Base-by-base conservation (phyloP, 2,888 invertebrate species). In the Lutraria lutraria region DNA sequence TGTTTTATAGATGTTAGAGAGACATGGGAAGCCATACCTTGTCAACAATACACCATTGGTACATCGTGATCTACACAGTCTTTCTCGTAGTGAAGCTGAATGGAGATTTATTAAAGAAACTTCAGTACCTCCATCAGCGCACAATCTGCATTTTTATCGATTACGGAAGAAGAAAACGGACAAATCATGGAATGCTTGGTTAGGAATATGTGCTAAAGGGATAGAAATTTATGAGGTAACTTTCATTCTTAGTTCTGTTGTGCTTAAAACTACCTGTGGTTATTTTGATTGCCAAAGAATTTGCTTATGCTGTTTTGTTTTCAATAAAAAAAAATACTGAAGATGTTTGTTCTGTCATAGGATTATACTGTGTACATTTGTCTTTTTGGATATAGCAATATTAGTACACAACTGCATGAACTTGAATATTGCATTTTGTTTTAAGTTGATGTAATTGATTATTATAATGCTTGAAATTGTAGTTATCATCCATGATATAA, bases 121-220 rank as follows among this genome's bases (percentile, higher is more conserved):
- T 91, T 98, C 98, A 95, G 97, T 98, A 93, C 97, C 98, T 98
- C 96, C 96, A 90, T 98, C 98, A 95, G 98, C 98, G 85, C 97
- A 97, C 97, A 99, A 99, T 97, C 98, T 99, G 83, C 99, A 99
- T 97, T 97, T 98, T 83, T 99, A 98, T 97, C 97, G 98, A 90
- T 97, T 99, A 81, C 95, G 96, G 90, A 96, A 96, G 93, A 96
- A 96, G 93, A 97, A 97, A 94, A 96, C 96, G 98, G 99, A 96
- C 97, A 98, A 94, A 85, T 95, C 96, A 54, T 96, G 96, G 93
- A 96, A 97, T 88, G 98, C 98, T 29, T 98, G 98, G 97, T 97
- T 99, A 93, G 98, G 99, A 86, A 98, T 99, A 89, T 99, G 99
- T 96, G 98, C 99, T 81, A 98, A 98, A 96, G 99, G 99, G 86